These are phyloP conservation scores for Hycleus phaleratus DNA, from an alignment of 1,140 invertebrate species.

Conservation along the genomic window DNA sequence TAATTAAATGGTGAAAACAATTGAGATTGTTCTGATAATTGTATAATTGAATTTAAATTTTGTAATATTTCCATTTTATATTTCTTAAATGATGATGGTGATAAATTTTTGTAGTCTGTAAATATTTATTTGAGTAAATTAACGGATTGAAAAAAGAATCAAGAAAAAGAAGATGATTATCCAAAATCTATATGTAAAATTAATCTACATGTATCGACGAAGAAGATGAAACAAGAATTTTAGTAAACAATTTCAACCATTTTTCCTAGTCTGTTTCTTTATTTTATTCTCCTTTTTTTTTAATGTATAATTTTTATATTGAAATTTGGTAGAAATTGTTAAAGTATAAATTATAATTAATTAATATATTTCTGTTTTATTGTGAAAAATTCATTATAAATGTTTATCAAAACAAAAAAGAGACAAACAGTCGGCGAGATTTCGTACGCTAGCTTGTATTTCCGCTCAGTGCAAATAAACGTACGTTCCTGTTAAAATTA, in stretches of 20 bases:
- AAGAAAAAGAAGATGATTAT: slow-evolving; percentile 2
- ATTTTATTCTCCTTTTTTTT: too few species aligned
- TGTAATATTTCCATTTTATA: slow-evolving; percentile 28
- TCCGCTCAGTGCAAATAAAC: slow-evolving; percentile 42
- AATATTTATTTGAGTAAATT: slow-evolving; percentile 34
- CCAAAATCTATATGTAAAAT: slow-evolving; percentile 27
- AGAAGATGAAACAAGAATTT: not conserved
- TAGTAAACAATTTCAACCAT: slow-evolving; percentile 12
- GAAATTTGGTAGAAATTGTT: not conserved
- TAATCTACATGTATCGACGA: slow-evolving; percentile 26
- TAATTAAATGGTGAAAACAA: not conserved
- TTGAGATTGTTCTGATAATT: slow-evolving; percentile 8
- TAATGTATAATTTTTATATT: not conserved
- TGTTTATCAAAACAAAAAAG: slow-evolving; percentile 33
- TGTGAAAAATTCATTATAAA: slow-evolving; percentile 36
- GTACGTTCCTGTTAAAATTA: slow-evolving; percentile 42
- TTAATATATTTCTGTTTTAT: slow-evolving; percentile 36
- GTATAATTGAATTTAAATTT: slow-evolving; percentile 21
- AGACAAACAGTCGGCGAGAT: slow-evolving; percentile 37
- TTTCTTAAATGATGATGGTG: slow-evolving; percentile 24
- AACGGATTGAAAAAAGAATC: not conserved
- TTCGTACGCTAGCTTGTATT: slow-evolving; percentile 42
- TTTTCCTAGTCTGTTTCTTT: not conserved
- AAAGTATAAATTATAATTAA: slow-evolving; percentile 32
- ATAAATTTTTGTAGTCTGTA: slow-evolving; percentile 35